These are phyloP conservation scores for Pantherophis alleghaniensis DNA, from an alignment of 2,797 vertebrate species.

Conservation along the genomic window DNA sequence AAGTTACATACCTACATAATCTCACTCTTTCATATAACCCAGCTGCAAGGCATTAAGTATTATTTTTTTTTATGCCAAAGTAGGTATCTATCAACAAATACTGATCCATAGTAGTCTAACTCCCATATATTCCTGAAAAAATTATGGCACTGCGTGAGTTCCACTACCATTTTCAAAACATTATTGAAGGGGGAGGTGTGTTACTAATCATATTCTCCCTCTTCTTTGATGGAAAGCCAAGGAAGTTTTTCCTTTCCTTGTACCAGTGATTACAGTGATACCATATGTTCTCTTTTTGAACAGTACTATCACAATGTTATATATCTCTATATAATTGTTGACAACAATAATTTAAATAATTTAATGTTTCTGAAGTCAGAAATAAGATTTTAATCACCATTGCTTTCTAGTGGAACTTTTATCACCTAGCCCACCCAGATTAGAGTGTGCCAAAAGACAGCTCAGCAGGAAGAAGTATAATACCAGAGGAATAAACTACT, in stretches of 20 bases:
- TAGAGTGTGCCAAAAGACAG: neutral
- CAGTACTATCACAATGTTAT: neutral
- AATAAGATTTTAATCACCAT: neutral
- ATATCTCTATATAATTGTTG: neutral
- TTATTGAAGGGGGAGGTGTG: neutral
- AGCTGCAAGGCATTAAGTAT: neutral
- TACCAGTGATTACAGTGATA: neutral
- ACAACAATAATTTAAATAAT: neutral
- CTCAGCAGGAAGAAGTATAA: neutral
- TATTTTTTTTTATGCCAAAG: neutral
- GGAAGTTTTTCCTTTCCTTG: neutral
- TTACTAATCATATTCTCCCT: neutral
- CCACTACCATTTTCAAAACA: neutral
- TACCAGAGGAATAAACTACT: neutral
- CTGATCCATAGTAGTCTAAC: neutral
- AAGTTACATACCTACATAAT: neutral
- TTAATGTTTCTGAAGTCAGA: neutral
- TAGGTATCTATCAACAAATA: neutral
- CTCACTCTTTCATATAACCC: neutral
- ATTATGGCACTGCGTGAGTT: neutral
- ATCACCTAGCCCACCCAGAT: neutral
- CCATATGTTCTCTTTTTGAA: neutral
- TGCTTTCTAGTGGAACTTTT: neutral
- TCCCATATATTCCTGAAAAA: neutral
- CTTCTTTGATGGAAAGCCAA: neutral